Base-by-base conservation (phyloP, 2,888 invertebrate species). In the Drosophila paranaensis region DNA sequence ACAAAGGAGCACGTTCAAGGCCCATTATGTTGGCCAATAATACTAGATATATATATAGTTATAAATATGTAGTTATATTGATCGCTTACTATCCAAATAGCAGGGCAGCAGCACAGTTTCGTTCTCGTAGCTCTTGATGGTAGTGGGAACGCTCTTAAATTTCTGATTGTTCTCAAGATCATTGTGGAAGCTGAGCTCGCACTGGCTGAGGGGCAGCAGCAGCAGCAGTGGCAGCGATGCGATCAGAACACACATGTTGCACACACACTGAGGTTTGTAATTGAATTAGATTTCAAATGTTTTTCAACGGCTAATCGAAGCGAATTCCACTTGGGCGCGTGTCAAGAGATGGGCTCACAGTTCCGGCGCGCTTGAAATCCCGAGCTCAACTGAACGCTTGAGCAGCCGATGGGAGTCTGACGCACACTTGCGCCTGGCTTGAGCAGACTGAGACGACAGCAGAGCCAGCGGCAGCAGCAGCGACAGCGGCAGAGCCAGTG, bases 41-140 rank as follows among this genome's bases (percentile, higher is more conserved):
- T 50, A 20, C 8, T 35, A 13, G 11, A 20, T 46, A 25, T 43
- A 25, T 43, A 5, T 13, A 39, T n/a, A n/a, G 25, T 40, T 27
- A 39, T 50, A 46, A 27, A 39, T 39, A 37, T 42, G 33, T 33
- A 14, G 30, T 0, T 20, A 0, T 30, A 25, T 56, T 20, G 30
- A 10, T 40, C 30, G 91, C 94, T 95, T 94, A 95, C 96, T 95
- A 82, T 96, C 95, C 75, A 96, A 93, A 91, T 96, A 95, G 91
- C 97, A 97, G 0, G 97, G 97, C 70, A 97, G 92, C 30, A 96
- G 90, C 0, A 97, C 96, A 0, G 96, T 96, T 77, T 96, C 96
- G 85, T 97, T 96, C 91, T 96, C 96, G 74, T 94, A 95, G 5
- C 95, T 95, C 92, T 96, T 96, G 50, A 96, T 95, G 4, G 95